phyloP scores from a whole-genome alignment of 2,113 vertebrate species.

The Perca schrenkii region DNA sequence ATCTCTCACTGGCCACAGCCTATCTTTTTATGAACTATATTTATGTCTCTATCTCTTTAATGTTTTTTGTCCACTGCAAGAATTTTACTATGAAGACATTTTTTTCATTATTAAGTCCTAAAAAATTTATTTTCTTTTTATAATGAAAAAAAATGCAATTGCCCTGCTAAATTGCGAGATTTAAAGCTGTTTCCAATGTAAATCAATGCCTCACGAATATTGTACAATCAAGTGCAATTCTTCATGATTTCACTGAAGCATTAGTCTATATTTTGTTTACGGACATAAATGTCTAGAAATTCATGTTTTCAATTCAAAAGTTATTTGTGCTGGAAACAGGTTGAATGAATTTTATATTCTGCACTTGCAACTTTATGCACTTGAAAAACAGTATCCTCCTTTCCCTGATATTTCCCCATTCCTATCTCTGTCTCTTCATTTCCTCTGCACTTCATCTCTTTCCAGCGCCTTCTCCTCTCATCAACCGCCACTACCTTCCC shows the following conservation, averaged over 20 bases:
- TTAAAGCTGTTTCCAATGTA: neutral
- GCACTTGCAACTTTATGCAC: neutral
- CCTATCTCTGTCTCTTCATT: conserved; percentile 62
- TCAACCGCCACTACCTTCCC: neutral
- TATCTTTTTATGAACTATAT: conserved; percentile 17
- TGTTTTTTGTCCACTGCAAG: conserved; percentile 1
- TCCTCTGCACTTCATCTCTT: conserved; percentile 60
- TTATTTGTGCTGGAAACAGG: neutral
- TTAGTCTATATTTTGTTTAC: neutral
- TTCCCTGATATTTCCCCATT: conserved; percentile 18
- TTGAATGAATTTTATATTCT: neutral
- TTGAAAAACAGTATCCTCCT: conserved; percentile 5
- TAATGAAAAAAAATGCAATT: neutral
- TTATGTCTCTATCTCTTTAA: neutral
- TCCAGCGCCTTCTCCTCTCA: conserved; percentile 30
- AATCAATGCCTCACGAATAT: neutral
- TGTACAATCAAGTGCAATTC: neutral
- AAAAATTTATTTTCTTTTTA: neutral
- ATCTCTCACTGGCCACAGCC: conserved; percentile 26
- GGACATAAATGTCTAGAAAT: neutral
- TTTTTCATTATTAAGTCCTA: neutral
- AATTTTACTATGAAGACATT: conserved; percentile 3
- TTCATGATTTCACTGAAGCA: neutral
- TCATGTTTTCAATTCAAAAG: neutral
- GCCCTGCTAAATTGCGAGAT: neutral